phyloP scores from a whole-genome alignment of 2,797 vertebrate genomes.

The Octomys mimax region DNA sequence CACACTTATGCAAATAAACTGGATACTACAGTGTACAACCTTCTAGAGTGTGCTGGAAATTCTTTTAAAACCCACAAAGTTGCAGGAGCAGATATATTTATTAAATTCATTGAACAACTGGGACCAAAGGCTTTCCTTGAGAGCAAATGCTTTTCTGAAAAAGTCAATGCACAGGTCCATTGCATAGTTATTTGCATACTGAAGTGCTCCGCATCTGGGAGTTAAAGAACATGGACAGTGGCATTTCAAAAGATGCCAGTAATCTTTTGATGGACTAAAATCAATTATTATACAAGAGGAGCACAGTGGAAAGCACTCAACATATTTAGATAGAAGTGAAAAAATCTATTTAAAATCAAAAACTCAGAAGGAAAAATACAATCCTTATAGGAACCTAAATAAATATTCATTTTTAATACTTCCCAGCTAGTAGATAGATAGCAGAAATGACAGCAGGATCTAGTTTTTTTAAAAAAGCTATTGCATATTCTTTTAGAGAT shows the following conservation, averaged over 20 bases:
- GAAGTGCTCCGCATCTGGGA: not conserved
- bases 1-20: constrained; percentile 43
- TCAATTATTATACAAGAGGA: constrained; percentile 21
- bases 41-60: not conserved
- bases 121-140: not conserved
- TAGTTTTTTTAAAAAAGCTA: not conserved
- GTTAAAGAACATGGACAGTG: not conserved
- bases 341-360: constrained; percentile 44
- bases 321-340: constrained; percentile 12
- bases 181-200: not conserved
- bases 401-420: not conserved
- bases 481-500: not conserved
- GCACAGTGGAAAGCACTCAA: constrained; percentile 43
- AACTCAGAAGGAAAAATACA: not conserved
- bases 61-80: constrained; percentile 38
- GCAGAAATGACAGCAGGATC: not conserved
- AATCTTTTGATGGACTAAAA: constrained; percentile 68
- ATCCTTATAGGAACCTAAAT: not conserved
- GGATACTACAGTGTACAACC: not conserved
- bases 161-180: not conserved
- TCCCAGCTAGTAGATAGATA: not conserved
- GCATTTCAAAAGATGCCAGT: constrained; percentile 25
- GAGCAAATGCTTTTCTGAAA: constrained; percentile 11
- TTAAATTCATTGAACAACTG: constrained; percentile 63
- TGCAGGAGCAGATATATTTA: constrained; percentile 21